These are phyloP conservation scores for Panthera leo DNA, from an alignment of 2,113 vertebrate genomes.

Conservation along the genomic window DNA sequence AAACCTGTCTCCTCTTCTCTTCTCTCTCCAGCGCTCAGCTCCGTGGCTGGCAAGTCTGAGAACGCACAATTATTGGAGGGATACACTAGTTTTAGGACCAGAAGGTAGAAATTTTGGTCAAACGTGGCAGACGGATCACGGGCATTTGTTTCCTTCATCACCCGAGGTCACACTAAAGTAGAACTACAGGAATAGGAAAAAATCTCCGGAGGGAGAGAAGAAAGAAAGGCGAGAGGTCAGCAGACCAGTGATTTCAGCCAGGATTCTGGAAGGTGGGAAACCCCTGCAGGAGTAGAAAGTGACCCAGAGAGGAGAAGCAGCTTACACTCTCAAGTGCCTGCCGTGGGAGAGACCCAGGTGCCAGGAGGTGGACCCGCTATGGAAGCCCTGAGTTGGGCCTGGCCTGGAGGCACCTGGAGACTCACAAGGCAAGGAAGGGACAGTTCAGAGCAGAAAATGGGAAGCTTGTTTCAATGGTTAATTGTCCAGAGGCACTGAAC, in stretches of 20 bases:
- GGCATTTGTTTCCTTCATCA: background rate
- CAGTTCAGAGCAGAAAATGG: background rate
- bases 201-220: background rate
- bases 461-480: background rate
- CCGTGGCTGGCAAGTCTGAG: background rate
- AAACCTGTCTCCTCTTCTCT: background rate
- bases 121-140: background rate
- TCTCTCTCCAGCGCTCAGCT: background rate
- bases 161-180: background rate
- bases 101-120: background rate
- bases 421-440: background rate
- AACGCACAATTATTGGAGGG: background rate
- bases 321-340: background rate
- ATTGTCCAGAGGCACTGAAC: background rate
- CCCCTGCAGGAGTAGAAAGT: background rate
- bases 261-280: background rate
- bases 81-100: background rate
- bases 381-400: background rate
- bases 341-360: background rate
- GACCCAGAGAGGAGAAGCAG: background rate
- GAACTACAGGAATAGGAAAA: background rate
- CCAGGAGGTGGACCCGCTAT: background rate
- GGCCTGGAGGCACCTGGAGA: background rate
- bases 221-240: background rate
- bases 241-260: background rate